Conservation (phyloP, 1,140 invertebrate genomes). For the Calephelis nemesis region DNA sequence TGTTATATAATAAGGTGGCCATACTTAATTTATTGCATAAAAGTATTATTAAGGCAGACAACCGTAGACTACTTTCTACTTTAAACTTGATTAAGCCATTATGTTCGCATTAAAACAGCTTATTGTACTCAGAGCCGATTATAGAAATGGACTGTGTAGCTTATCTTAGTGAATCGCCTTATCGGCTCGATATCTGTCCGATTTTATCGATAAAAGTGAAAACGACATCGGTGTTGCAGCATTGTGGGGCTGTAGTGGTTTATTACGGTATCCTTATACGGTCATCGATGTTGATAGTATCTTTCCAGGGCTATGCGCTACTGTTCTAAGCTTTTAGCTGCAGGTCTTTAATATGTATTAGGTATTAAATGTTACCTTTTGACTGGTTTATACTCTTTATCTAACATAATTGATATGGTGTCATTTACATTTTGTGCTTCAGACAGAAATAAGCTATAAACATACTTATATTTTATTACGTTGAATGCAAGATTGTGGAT, state of each 20-base stretch:
- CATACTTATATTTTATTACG: no score
- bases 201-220: constrained; percentile 67
- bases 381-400: not conserved
- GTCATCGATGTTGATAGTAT: constrained; percentile 44
- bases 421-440: no score
- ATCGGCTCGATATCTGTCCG: constrained; percentile 46
- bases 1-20: constrained; percentile 41
- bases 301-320: constrained; percentile 46
- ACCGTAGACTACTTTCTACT: constrained; percentile 56
- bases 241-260: constrained; percentile 46
- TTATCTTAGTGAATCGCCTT: constrained; percentile 58
- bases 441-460: no score
- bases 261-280: constrained; percentile 47
- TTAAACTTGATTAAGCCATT: constrained; percentile 63
- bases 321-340: constrained; percentile 34
- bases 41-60: constrained; percentile 49
- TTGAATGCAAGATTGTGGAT: no score
- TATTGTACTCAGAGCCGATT: constrained; percentile 56
- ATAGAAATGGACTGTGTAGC: constrained; percentile 37
- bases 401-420: no score
- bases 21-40: constrained; percentile 55
- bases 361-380: constrained; percentile 1
- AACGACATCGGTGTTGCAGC: constrained; percentile 50
- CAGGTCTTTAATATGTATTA: not conserved
- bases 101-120: constrained; percentile 50